Conservation (phyloP, 2,797 vertebrate genomes). For the Enteromius trimaculatus region DNA sequence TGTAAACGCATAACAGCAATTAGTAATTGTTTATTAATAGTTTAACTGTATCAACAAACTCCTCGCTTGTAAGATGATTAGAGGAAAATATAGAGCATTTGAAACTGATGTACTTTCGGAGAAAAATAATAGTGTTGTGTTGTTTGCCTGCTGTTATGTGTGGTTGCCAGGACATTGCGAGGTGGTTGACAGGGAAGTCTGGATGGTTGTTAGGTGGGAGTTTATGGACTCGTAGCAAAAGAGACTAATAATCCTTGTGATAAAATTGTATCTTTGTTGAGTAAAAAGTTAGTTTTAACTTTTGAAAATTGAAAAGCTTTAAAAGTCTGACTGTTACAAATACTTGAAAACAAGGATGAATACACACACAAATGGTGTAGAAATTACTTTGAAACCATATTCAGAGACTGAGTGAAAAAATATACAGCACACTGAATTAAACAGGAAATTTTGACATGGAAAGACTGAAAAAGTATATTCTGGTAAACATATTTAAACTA, state of each 20-base stretch:
- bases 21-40: slow-evolving; percentile 32
- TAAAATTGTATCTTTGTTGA: neutral
- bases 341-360: neutral
- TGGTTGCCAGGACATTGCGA: neutral
- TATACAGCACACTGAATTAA: neutral
- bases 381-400: neutral
- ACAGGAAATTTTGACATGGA: neutral
- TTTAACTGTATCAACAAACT: neutral
- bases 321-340: neutral
- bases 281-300: neutral
- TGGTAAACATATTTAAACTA: neutral
- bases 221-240: neutral
- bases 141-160: neutral
- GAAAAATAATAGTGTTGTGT: neutral
- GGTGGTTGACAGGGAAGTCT: neutral
- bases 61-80: neutral
- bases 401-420: neutral
- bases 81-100: neutral
- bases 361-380: neutral
- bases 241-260: neutral
- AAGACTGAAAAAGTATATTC: neutral
- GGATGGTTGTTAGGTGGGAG: neutral
- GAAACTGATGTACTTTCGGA: neutral
- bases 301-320: neutral
- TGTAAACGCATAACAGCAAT: slow-evolving; percentile 20